Evolutionary conservation across 2,888 invertebrate species (phyloP).

Genomic region (Apamea epomidion): DNA sequence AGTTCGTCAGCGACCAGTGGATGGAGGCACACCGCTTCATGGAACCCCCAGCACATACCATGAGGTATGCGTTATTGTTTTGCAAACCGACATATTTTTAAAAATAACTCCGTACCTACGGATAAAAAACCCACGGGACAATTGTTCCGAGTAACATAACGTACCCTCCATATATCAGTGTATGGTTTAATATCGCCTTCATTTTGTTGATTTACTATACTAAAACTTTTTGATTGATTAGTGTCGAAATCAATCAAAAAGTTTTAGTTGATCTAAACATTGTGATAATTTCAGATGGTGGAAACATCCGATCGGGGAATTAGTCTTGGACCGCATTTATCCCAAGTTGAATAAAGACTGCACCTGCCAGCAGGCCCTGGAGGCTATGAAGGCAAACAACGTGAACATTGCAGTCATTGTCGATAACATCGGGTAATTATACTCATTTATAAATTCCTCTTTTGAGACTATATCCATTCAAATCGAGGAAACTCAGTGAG

Average conservation of each 20-base stretch:
- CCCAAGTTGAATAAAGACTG: constrained; percentile 88
- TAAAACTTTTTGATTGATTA: too few species aligned
- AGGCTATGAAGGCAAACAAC: constrained; percentile 84
- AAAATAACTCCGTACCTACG: too few species aligned
- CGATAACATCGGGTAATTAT: constrained; percentile 79
- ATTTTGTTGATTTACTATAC: not conserved
- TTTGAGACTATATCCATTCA: not conserved
- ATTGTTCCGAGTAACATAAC: not conserved
- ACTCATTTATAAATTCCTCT: not conserved
- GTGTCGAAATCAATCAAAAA: not conserved
- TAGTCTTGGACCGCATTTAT: constrained; percentile 58
- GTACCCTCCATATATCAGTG: not conserved
- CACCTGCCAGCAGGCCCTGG: constrained; percentile 91
- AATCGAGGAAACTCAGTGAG: not conserved
- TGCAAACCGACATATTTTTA: not conserved
- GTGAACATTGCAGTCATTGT: constrained; percentile 68
- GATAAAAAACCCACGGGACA: too few species aligned
- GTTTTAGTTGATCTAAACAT: not conserved
- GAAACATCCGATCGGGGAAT: constrained; percentile 85
- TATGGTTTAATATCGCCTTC: not conserved
- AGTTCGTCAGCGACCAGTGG: constrained; percentile 97
- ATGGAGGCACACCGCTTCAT: constrained; percentile 91
- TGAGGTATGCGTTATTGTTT: constrained; percentile 79
- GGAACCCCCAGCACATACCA: constrained; percentile 70
- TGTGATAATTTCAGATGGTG: constrained; percentile 58